Base-by-base conservation (phyloP, 2,797 vertebrate genomes). In the Sebastolobus alascanus region DNA sequence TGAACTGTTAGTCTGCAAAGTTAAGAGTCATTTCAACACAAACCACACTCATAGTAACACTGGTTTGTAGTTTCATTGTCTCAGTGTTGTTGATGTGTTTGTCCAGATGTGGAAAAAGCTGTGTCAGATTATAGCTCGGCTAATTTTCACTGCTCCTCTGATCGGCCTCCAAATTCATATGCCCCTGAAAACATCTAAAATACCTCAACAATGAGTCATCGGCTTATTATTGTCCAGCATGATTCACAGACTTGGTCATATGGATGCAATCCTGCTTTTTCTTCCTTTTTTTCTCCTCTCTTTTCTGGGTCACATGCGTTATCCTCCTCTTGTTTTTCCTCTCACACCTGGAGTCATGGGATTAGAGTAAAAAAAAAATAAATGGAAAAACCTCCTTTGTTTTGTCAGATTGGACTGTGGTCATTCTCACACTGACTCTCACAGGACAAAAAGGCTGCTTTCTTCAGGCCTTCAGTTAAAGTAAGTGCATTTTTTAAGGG, bases 131-230 rank as follows among this genome's bases (percentile, higher is more conserved):
- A 83, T 22, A 27, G 50, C 60, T 16, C 8, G 3, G 46, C 52
- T 75, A 2, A 73, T 71, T 84, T 52, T 61, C 33, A 29, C 54
- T 6, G 12, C 1, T 6, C 27, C 75, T 89, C 79, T 90, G 72
- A 89, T 87, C 46, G 0, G 65, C 38, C 37, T 76, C 77, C 77
- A 89, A 77, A 78, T 72, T 78, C 67, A 73, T 58, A 56, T 35
- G 35, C 77, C 33, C 58, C 52, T 74, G 50, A 89, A 87, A 90
- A 63, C 78, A 83, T 87, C 87, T 82, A 20, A 22, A 88, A 94
- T 88, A 79, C 81, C 68, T 87, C 59, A 70, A 56, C 78, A 68
- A 29, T 95, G 91, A 94, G 71, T 93, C 92, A 92, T 40, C 0
- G 1, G 59, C 61, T 81, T 66, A 74, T 80, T 83, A 65, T 65